A percentile compares a stretch with the other conserved stretches of the same genome.
Evolutionary conservation across 2,113 vertebrate genomes (phyloP).

Genomic region (Lichenostomus cassidix): DNA sequence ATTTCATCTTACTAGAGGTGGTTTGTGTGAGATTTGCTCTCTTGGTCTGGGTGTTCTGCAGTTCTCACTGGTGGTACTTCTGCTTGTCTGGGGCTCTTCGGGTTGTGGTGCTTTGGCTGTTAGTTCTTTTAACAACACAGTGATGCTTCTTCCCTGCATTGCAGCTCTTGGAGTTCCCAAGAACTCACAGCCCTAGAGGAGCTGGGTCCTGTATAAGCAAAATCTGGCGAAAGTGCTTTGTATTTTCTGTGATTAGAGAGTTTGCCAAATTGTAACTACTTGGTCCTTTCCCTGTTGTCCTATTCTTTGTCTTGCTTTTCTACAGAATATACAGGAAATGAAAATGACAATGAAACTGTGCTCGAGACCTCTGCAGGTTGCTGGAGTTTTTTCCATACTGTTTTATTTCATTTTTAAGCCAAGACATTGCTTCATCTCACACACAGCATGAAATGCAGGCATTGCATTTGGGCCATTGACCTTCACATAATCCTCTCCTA

Average conservation of each 20-base stretch:
- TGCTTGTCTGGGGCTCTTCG: background rate
- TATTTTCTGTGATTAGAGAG: background rate
- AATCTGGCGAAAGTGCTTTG: background rate
- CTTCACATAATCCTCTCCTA: constrained; percentile 51
- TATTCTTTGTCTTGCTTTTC: constrained; percentile 82
- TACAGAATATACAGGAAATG: constrained; percentile 94
- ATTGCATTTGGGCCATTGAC: constrained; percentile 47
- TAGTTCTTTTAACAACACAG: background rate
- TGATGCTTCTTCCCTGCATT: background rate
- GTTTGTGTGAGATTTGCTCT: background rate
- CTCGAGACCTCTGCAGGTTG: constrained; percentile 91
- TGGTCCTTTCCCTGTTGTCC: constrained; percentile 78
- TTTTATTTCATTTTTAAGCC: constrained; percentile 64
- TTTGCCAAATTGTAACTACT: constrained; percentile 41
- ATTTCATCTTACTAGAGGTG: accelerated
- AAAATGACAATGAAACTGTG: constrained; percentile 93
- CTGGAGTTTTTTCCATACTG: constrained; percentile 79
- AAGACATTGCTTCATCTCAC: constrained; percentile 64
- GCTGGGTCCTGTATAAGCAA: background rate
- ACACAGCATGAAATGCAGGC: constrained; percentile 72
- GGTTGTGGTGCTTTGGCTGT: background rate
- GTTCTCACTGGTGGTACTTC: background rate
- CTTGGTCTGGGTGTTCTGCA: background rate
- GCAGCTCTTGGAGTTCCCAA: background rate
- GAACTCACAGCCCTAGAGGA: background rate